phyloP scores from a whole-genome alignment of 2,113 vertebrate species.

The human (Homo sapiens) region GRCh38 chr12:73911501-73912000 shows the following conservation, averaged over 20 bases:
- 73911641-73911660: not conserved
- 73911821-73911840: not conserved
- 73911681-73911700: not conserved
- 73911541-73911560: not conserved
- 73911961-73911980: not conserved
- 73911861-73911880: fast-evolving
- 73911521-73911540: not conserved
- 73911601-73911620: not conserved
- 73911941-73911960: not conserved
- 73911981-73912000: not conserved
- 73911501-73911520: not conserved
- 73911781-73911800: not conserved
- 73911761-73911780: fast-evolving
- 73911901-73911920: not conserved
- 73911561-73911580: not conserved
- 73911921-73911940: not conserved
- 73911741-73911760: not conserved
- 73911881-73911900: not conserved
- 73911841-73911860: not conserved
- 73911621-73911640: not conserved
- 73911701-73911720: not conserved
- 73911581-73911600: not conserved
- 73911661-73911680: not conserved
- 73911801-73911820: not conserved
- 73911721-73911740: not conserved